A percentile compares a stretch with the other conserved stretches of the same genome.
phyloP scores from a whole-genome alignment of 2,797 vertebrate species.

The Trachops cirrhosus region DNA sequence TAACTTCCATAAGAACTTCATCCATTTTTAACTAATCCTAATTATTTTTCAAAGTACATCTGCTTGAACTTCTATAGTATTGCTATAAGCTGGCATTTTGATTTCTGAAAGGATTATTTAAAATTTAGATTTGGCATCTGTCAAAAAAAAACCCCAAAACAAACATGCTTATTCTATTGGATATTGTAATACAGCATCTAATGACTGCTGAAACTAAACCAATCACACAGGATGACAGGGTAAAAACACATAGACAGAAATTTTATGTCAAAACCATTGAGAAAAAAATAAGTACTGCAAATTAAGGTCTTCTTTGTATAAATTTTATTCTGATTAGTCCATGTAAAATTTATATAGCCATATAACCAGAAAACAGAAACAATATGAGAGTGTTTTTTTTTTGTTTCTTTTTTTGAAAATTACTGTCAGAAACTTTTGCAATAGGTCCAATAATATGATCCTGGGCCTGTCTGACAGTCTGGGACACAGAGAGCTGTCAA shows the following conservation, averaged over 20 bases:
- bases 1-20: conserved; percentile 81
- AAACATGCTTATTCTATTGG: conserved; percentile 67
- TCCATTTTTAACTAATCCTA: conserved; percentile 82
- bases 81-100: conserved; percentile 90
- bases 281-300: conserved; percentile 77
- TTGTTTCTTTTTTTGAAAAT: conserved; percentile 78
- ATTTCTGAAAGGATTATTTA: conserved; percentile 87
- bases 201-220: conserved; percentile 87
- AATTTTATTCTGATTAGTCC: conserved; percentile 89
- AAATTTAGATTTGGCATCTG: conserved; percentile 91
- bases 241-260: conserved; percentile 53
- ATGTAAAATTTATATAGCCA: conserved; percentile 83
- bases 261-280: conserved; percentile 81
- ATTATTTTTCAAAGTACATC: conserved; percentile 88
- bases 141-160: conserved; percentile 81
- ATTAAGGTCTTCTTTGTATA: conserved; percentile 85
- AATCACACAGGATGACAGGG: conserved; percentile 83
- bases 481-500: conserved; percentile 95
- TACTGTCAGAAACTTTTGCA: conserved; percentile 87
- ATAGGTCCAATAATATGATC: conserved; percentile 86
- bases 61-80: conserved; percentile 89
- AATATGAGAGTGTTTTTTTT: conserved; percentile 80
- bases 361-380: conserved; percentile 87
- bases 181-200: conserved; percentile 84
- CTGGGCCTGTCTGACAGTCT: conserved; percentile 92